A percentile compares a stretch with the other conserved stretches of the same genome.
Evolutionary conservation across 2,888 invertebrate species (phyloP).

Genomic region (Sminthurinus aureus): DNA sequence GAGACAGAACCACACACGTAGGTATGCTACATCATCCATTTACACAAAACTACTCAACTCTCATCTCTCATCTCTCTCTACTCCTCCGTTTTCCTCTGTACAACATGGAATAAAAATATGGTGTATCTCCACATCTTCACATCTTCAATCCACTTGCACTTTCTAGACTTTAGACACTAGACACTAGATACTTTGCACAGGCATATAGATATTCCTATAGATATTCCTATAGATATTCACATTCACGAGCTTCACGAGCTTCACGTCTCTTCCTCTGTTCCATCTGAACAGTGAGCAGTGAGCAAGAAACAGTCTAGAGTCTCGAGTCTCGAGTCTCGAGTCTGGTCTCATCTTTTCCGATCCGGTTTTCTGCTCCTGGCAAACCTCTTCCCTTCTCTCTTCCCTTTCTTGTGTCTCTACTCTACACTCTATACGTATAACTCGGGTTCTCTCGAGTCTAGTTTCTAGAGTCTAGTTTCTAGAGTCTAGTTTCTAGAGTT

Average conservation of each 20-base stretch:
- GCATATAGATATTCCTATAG: neutral
- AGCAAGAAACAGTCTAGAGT: neutral
- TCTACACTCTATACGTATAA: no score
- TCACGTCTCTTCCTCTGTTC: neutral
- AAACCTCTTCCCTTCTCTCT: neutral
- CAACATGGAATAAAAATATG: no score
- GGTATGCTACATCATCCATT: no score
- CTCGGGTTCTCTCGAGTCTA: no score
- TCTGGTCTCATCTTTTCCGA: constrained; percentile 14
- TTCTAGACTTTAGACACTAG: no score
- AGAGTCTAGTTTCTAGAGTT: neutral
- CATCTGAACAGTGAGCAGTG: neutral
- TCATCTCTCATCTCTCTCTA: no score
- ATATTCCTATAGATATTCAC: neutral
- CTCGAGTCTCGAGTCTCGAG: no score
- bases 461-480: neutral
- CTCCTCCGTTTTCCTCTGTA: no score
- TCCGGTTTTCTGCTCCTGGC: constrained; percentile 2
- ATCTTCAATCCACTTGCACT: no score
- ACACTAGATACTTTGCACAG: neutral
- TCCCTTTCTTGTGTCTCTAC: neutral
- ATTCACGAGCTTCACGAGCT: neutral
- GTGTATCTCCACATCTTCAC: no score
- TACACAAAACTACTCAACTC: no score
- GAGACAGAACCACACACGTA: no score